These are phyloP conservation scores for Limnothrissa miodon DNA, from an alignment of 2,113 vertebrate genomes.

Conservation along the genomic window DNA sequence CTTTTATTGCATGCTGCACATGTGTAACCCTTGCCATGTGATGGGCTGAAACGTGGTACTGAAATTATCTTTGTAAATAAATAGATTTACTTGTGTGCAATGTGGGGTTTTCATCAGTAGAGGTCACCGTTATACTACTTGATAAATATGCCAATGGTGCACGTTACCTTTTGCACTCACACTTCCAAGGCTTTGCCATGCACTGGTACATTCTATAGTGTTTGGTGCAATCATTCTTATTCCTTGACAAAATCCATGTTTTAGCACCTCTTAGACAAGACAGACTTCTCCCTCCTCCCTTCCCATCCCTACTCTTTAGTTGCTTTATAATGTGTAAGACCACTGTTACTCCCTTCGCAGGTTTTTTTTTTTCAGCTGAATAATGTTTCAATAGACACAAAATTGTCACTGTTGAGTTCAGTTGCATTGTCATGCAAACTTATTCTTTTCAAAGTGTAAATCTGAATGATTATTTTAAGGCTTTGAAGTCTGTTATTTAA, in stretches of 20 bases:
- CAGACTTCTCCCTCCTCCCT: too few species aligned
- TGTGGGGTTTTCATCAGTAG: neutral
- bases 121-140: neutral
- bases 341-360: too few species aligned
- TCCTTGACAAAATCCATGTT: neutral
- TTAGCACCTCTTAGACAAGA: too few species aligned
- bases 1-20: neutral
- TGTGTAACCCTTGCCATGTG: neutral
- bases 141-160: neutral
- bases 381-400: neutral
- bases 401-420: neutral
- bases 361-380: neutral
- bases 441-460: neutral
- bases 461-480: neutral
- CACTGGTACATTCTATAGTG: neutral
- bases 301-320: too few species aligned
- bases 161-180: neutral
- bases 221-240: neutral
- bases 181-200: neutral
- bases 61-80: neutral
- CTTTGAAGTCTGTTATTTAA: neutral
- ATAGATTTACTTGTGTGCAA: neutral
- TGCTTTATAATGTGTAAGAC: too few species aligned
- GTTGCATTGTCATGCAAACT: neutral
- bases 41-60: neutral